Evolutionary conservation across 2,797 vertebrate genomes (phyloP).

Genomic region (Pseudochirops corinnae): DNA sequence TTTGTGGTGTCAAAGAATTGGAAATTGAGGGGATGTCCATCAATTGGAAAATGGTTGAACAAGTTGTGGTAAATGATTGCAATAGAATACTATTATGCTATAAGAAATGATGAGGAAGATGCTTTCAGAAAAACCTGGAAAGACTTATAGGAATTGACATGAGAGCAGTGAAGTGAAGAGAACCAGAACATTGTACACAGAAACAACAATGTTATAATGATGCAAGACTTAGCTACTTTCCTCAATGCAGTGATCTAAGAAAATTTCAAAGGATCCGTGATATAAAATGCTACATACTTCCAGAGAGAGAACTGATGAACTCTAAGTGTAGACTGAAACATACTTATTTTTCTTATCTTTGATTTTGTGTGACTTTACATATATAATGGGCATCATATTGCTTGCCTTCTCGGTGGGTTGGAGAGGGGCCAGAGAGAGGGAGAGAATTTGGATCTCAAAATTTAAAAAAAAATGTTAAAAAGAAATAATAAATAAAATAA

Average conservation of each 20-base stretch:
- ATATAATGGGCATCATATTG: background rate
- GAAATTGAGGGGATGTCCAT: background rate
- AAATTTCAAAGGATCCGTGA: background rate
- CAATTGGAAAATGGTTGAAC: background rate
- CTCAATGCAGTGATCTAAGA: background rate
- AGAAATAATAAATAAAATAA: background rate
- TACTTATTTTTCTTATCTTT: background rate
- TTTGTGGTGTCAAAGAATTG: background rate
- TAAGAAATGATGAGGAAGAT: too few species aligned
- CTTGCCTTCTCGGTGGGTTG: background rate
- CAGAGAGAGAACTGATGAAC: background rate
- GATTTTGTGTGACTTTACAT: background rate
- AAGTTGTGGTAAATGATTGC: too few species aligned
- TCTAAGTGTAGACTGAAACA: background rate
- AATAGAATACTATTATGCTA: too few species aligned
- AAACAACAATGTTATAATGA: background rate
- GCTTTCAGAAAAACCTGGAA: too few species aligned
- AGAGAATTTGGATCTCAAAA: background rate
- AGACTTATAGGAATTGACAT: too few species aligned
- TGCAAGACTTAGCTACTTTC: background rate
- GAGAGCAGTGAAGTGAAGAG: too few species aligned
- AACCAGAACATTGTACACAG: background rate
- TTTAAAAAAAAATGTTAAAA: background rate
- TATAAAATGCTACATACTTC: background rate
- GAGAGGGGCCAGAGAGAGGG: background rate